A percentile compares a stretch with the other conserved stretches of the same genome.
Conservation (phyloP, 2,797 vertebrate species). For the Acrocephalus scirpaceus region DNA sequence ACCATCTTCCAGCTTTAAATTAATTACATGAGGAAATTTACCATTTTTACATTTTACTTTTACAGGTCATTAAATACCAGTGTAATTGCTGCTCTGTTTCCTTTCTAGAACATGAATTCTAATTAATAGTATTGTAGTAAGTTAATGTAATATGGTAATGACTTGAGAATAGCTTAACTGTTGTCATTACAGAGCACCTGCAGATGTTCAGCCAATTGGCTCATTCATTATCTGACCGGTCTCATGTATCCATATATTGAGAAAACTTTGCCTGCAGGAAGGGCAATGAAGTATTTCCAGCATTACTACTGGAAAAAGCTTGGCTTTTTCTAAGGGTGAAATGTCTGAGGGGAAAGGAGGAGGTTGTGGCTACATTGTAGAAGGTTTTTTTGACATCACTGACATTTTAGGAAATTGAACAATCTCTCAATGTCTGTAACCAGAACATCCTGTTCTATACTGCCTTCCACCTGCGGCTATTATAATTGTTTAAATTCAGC, state of each 20-base stretch:
- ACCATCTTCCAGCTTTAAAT: constrained; percentile 8
- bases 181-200: constrained; percentile 62
- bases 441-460: neutral
- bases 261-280: neutral
- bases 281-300: neutral
- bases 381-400: neutral
- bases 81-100: constrained; percentile 33
- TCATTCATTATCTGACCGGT: constrained; percentile 38
- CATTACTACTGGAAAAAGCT: neutral
- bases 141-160: constrained; percentile 59
- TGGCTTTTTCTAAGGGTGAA: neutral
- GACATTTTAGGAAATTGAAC: neutral
- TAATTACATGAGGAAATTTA: constrained; percentile 22
- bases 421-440: neutral
- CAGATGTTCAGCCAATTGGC: constrained; percentile 46
- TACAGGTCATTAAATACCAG: constrained; percentile 47
- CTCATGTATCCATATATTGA: neutral
- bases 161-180: constrained; percentile 68
- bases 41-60: constrained; percentile 37
- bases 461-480: neutral
- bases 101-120: constrained; percentile 49
- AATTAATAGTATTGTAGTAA: constrained; percentile 50
- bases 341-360: neutral
- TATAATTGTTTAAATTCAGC: neutral
- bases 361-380: neutral